A percentile compares a stretch with the other conserved stretches of the same genome.
phyloP scores from a whole-genome alignment of 2,888 invertebrate genomes.

The Elaeidobius kamerunicus region DNA sequence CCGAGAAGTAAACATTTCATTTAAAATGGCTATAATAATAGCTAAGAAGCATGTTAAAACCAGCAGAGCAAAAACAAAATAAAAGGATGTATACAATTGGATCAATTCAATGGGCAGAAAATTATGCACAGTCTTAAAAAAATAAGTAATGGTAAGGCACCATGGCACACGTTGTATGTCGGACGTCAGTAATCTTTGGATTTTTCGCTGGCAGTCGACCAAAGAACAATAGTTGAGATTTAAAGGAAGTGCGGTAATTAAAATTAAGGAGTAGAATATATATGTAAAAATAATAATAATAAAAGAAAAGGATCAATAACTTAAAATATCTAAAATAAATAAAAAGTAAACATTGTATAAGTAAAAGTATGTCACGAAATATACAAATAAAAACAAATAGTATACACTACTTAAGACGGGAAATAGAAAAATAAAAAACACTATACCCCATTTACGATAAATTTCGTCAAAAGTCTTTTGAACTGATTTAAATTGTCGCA shows the following conservation, averaged over 20 bases:
- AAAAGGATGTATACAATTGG: constrained; percentile 36
- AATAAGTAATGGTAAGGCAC: constrained; percentile 29
- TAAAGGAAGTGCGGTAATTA: background rate
- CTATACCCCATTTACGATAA: too few species aligned
- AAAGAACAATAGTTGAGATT: background rate
- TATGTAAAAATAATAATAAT: too few species aligned
- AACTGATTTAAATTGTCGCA: too few species aligned
- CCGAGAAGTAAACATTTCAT: constrained; percentile 3
- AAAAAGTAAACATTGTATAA: too few species aligned
- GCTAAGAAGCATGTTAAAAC: constrained; percentile 13
- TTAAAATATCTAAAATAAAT: too few species aligned
- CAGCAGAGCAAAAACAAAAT: constrained; percentile 36
- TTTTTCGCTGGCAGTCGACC: constrained; percentile 11
- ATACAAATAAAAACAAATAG: too few species aligned
- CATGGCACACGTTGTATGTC: constrained; percentile 30
- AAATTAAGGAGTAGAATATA: too few species aligned
- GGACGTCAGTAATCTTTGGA: background rate
- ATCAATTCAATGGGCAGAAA: constrained; percentile 39
- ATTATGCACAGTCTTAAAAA: constrained; percentile 36
- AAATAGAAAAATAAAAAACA: too few species aligned
- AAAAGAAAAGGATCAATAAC: too few species aligned
- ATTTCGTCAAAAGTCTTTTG: too few species aligned
- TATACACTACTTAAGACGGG: too few species aligned
- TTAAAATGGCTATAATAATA: constrained; percentile 11
- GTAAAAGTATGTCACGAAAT: too few species aligned